Evolutionary conservation across 92 coral and sea anemone genomes (phyloP).

Genomic region (Pocillopora grandis): DNA sequence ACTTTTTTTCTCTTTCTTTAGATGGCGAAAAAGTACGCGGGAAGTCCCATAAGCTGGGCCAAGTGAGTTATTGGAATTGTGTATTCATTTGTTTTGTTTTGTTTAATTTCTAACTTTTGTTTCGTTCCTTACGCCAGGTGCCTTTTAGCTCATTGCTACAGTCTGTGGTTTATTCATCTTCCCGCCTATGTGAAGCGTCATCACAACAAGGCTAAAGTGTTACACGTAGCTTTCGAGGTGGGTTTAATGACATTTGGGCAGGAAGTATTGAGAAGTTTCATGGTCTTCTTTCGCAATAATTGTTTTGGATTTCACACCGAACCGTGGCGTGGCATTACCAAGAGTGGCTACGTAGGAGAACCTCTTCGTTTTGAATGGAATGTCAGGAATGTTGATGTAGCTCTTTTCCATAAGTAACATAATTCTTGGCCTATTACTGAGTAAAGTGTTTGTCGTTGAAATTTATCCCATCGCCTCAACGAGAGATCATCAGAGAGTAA

Average conservation of each 20-base stretch:
- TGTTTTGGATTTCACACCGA: too few relatives aligned
- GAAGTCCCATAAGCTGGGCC: conserved; percentile 84
- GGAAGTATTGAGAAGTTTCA: too few relatives aligned
- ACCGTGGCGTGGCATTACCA: too few relatives aligned
- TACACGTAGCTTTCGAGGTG: conserved; percentile 92
- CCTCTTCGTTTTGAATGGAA: too few relatives aligned
- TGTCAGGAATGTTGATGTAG: too few relatives aligned
- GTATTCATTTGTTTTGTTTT: background rate
- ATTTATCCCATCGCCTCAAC: too few relatives aligned
- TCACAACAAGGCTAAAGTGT: conserved; percentile 94
- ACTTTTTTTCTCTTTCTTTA: conserved; percentile 13
- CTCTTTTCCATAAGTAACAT: too few relatives aligned
- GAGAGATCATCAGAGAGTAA: too few relatives aligned
- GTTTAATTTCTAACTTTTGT: background rate
- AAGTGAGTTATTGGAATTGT: conserved; percentile 51
- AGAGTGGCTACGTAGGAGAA: too few relatives aligned
- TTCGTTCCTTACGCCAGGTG: conserved; percentile 51
- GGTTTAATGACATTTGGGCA: background rate
- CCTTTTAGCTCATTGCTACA: conserved; percentile 83
- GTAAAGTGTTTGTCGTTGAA: too few relatives aligned
- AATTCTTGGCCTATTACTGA: too few relatives aligned
- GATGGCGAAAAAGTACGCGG: conserved; percentile 79
- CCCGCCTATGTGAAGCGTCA: conserved; percentile 93
- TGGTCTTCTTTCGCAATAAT: too few relatives aligned
- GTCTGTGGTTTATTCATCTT: conserved; percentile 94